Evolutionary conservation across 2,113 vertebrate species (phyloP).

Genomic region (Myocastor coypus): DNA sequence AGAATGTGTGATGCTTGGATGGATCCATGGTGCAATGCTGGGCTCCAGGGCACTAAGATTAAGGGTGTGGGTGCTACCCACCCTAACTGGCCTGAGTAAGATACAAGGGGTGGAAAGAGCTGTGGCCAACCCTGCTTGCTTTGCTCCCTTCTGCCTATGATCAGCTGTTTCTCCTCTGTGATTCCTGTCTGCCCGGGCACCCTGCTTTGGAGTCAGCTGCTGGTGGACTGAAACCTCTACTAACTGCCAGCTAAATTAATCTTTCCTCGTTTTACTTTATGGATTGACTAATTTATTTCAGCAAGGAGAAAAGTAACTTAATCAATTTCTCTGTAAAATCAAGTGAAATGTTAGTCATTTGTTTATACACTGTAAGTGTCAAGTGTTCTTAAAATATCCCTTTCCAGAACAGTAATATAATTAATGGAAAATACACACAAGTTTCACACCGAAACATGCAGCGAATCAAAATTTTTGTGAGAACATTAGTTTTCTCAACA

Average conservation of each 20-base stretch:
- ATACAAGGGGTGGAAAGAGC: not conserved
- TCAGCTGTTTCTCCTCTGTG: not conserved
- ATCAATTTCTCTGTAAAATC: not conserved
- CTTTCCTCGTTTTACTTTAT: not conserved
- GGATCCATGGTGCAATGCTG: not conserved
- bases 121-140: not conserved
- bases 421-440: not conserved
- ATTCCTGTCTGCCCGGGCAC: not conserved
- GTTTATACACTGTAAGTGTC: not conserved
- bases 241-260: not conserved
- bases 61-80: not conserved
- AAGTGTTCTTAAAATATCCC: not conserved
- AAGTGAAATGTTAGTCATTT: not conserved
- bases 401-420: not conserved
- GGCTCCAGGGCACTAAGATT: not conserved
- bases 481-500: not conserved
- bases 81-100: not conserved
- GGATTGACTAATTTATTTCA: not conserved
- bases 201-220: not conserved
- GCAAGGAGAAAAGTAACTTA: not conserved
- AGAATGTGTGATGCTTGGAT: not conserved
- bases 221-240: not conserved
- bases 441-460: not conserved
- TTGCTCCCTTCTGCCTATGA: not conserved
- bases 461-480: not conserved